These are phyloP conservation scores for Globodera rostochiensis DNA, from an alignment of 1,140 invertebrate genomes.

Conservation along the genomic window DNA sequence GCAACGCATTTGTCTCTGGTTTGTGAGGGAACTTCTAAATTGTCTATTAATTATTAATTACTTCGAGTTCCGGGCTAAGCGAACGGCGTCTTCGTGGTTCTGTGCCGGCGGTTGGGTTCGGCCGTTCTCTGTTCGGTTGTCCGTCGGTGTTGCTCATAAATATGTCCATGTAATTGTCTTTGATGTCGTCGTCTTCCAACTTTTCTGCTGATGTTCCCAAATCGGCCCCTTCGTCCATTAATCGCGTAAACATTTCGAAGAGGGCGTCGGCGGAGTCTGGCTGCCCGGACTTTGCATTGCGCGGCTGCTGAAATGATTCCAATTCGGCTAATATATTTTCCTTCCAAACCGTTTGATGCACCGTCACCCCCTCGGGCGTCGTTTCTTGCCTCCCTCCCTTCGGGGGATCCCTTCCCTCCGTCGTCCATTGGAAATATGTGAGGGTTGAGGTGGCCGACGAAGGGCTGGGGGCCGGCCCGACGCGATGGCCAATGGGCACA, in stretches of 20 bases:
- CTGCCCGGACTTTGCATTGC: not conserved
- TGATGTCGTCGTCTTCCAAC: constrained; percentile 2
- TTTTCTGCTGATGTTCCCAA: not conserved
- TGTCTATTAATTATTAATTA: not conserved
- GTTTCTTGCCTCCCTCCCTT: not conserved
- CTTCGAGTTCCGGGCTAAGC: constrained; percentile 19
- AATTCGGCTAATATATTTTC: no score
- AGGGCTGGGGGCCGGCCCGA: constrained; percentile 17
- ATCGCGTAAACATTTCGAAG: constrained; percentile 41
- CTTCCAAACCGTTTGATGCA: not conserved
- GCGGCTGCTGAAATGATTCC: not conserved
- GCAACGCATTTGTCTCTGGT: not conserved
- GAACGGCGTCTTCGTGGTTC: constrained; percentile 4
- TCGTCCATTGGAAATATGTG: constrained; percentile 20
- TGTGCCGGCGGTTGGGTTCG: not conserved
- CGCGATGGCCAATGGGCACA: not conserved
- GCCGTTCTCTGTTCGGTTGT: not conserved
- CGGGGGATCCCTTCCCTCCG: constrained; percentile 1
- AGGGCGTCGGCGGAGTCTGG: constrained; percentile 36
- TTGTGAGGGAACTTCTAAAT: not conserved
- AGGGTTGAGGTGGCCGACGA: constrained; percentile 27
- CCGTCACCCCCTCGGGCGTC: not conserved
- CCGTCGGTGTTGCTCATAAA: constrained; percentile 7
- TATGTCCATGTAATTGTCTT: constrained; percentile 25
- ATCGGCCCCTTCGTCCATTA: constrained; percentile 37